phyloP scores from a whole-genome alignment of 2,113 vertebrate species.

The Gallinago jamesoni region DNA sequence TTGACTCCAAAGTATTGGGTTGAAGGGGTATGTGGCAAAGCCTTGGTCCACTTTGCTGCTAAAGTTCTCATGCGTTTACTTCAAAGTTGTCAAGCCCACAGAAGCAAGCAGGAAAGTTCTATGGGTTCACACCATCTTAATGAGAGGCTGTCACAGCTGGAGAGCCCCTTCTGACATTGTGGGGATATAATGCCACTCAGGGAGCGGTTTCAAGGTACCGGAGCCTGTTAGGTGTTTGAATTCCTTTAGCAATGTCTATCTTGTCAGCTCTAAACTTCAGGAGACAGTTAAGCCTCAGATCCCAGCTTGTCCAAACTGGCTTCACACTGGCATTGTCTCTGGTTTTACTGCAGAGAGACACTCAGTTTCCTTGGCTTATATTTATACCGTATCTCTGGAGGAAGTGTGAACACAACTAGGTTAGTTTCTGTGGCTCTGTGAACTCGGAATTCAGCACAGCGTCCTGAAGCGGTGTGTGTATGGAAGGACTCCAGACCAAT shows the following conservation, averaged over 20 bases:
- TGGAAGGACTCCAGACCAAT: not conserved
- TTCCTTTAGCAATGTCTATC: not conserved
- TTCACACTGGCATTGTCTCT: not conserved
- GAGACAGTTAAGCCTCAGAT: not conserved
- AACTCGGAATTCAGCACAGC: not conserved
- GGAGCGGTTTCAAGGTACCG: not conserved
- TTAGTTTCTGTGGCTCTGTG: not conserved
- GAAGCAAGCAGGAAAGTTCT: not conserved
- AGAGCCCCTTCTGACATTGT: not conserved
- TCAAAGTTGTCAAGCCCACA: not conserved
- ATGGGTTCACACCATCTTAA: not conserved
- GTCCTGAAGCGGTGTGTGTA: not conserved
- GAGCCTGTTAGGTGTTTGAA: not conserved
- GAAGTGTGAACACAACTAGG: not conserved
- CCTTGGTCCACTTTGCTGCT: not conserved
- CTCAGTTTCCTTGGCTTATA: not conserved
- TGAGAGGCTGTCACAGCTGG: not conserved
- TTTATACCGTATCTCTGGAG: not conserved
- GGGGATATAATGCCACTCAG: not conserved
- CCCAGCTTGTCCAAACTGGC: not conserved
- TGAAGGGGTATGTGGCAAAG: not conserved
- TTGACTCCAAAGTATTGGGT: not conserved
- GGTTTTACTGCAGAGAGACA: not conserved
- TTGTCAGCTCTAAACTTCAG: not conserved
- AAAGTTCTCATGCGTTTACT: not conserved